Evolutionary conservation across 2,797 vertebrate species (phyloP).

Genomic region (Miichthys miiuy): DNA sequence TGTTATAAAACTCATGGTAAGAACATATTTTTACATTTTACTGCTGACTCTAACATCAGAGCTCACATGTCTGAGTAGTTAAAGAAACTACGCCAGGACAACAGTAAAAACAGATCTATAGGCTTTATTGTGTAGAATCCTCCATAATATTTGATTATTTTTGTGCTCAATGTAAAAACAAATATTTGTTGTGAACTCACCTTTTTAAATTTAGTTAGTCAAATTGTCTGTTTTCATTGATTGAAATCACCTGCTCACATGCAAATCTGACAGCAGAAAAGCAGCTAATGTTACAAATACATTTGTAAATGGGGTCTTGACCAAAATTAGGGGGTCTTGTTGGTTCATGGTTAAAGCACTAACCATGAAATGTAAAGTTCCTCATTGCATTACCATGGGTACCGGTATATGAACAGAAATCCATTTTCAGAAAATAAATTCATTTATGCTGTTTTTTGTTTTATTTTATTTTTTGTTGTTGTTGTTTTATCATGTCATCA

Average conservation of each 20-base stretch:
- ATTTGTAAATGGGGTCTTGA: too few relatives aligned
- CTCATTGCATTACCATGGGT: not conserved
- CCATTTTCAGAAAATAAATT: not conserved
- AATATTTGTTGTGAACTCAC: not conserved
- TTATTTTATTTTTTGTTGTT: not conserved
- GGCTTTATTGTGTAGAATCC: not conserved
- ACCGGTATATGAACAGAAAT: not conserved
- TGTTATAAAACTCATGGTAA: not conserved
- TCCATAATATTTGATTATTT: not conserved
- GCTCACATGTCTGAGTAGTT: not conserved
- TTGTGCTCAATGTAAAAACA: not conserved
- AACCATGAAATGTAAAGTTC: not conserved
- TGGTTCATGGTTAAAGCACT: not conserved
- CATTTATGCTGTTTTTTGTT: not conserved
- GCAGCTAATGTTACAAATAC: too few relatives aligned
- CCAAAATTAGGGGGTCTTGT: not conserved
- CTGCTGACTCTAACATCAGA: slow-evolving; percentile 5
- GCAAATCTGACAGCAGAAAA: not conserved
- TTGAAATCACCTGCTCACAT: not conserved
- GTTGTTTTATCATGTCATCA: not conserved
- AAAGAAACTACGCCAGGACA: not conserved
- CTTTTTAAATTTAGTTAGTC: too few relatives aligned
- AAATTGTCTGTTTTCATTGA: slow-evolving; percentile 3
- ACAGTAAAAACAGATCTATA: not conserved
- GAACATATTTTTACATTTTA: not conserved